These are phyloP conservation scores for Agonopterix heracliana DNA, from an alignment of 2,888 invertebrate species.

Conservation along the genomic window DNA sequence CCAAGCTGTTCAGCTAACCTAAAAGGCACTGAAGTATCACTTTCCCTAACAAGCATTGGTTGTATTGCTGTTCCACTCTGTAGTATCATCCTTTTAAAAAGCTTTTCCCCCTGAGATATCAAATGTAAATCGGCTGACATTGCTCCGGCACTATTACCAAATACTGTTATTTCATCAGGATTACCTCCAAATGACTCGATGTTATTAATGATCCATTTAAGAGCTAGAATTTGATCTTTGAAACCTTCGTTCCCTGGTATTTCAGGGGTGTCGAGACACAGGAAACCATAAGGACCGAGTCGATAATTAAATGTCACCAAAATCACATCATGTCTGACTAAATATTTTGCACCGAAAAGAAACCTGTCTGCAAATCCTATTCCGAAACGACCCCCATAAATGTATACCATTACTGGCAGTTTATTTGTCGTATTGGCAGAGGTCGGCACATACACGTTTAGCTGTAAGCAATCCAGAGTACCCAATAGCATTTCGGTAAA, in stretches of 20 bases:
- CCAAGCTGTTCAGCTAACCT: slow-evolving; percentile 33
- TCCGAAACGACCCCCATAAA: slow-evolving; percentile 40
- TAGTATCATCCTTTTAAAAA: slow-evolving; percentile 37
- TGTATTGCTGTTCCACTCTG: slow-evolving; percentile 38
- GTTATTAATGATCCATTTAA: slow-evolving; percentile 44
- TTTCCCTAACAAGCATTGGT: slow-evolving; percentile 22
- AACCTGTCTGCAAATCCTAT: slow-evolving; percentile 25
- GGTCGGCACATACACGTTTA: slow-evolving; percentile 40
- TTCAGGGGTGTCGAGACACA: slow-evolving; percentile 39
- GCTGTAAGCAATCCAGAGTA: slow-evolving; percentile 34
- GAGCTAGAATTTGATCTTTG: slow-evolving; percentile 42
- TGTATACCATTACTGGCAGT: slow-evolving; percentile 41
- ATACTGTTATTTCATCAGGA: slow-evolving; percentile 34
- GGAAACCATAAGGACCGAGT: slow-evolving; percentile 46
- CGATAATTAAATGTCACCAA: slow-evolving; percentile 43
- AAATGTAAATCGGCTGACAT: slow-evolving; percentile 41
- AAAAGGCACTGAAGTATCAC: slow-evolving; percentile 27
- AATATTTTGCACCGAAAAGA: slow-evolving; percentile 30
- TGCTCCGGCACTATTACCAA: slow-evolving; percentile 42
- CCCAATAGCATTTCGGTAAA: slow-evolving; percentile 24
- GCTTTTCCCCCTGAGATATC: slow-evolving; percentile 26
- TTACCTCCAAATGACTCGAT: slow-evolving; percentile 49
- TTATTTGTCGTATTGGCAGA: slow-evolving; percentile 25
- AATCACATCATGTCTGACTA: slow-evolving; percentile 42
- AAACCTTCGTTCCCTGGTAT: slow-evolving; percentile 50